Percentiles rank a stretch among this genome's conserved stretches.
phyloP scores from a whole-genome alignment of 2,888 invertebrate species.

The Xylota segnis region DNA sequence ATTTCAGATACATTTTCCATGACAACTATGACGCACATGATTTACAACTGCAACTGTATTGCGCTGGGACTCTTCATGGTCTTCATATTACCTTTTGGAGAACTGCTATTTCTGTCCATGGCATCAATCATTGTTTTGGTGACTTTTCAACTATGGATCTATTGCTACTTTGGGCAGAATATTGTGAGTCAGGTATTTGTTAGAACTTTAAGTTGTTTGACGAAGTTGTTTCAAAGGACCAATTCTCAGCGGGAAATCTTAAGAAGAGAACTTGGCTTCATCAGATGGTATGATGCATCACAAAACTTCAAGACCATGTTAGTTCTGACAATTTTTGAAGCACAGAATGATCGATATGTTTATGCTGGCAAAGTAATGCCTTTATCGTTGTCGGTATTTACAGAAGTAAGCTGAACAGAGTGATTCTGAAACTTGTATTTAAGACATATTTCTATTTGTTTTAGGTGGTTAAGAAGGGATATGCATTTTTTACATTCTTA shows the following conservation, averaged over 20 bases:
- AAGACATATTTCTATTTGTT: not conserved
- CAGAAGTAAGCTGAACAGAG: not conserved
- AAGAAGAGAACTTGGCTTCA: not conserved
- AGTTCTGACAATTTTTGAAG: not conserved
- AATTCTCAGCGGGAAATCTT: not conserved
- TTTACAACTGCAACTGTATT: not conserved
- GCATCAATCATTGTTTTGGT: not conserved
- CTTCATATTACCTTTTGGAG: not conserved
- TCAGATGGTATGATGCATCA: not conserved
- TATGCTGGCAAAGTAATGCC: not conserved
- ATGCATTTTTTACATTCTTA: not conserved
- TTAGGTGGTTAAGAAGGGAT: not conserved
- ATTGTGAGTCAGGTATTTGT: constrained; percentile 10
- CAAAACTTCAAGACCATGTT: not conserved
- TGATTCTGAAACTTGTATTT: not conserved
- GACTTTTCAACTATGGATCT: constrained; percentile 9
- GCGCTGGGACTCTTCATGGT: constrained; percentile 1
- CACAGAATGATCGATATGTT: not conserved
- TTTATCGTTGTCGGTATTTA: not conserved
- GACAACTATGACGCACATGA: constrained; percentile 4
- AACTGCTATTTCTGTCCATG: not conserved
- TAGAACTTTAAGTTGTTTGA: not conserved
- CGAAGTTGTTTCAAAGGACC: not conserved
- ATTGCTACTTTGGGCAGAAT: constrained; percentile 21
- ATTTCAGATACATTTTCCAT: not conserved